phyloP scores from a whole-genome alignment of 1,140 invertebrate genomes.

The Drosophila insularis region DNA sequence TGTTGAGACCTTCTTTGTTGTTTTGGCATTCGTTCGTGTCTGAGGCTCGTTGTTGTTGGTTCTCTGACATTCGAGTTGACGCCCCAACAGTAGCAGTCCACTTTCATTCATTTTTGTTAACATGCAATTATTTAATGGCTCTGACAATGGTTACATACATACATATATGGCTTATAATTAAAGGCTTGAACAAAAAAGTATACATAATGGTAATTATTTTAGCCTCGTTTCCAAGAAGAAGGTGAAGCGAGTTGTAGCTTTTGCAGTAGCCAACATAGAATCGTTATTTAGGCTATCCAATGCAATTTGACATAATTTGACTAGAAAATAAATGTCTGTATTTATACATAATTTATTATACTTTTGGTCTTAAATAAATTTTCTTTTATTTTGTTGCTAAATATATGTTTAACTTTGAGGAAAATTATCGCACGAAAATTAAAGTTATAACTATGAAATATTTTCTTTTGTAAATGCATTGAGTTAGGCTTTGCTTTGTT shows the following conservation, averaged over 20 bases:
- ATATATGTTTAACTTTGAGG: no score
- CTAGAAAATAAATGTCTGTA: no score
- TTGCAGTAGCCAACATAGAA: not conserved
- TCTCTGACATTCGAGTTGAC: constrained; percentile 24
- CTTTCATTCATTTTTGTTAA: constrained; percentile 42
- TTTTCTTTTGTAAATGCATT: no score
- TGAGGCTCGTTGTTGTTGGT: constrained; percentile 42
- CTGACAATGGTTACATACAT: constrained; percentile 25
- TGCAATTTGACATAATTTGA: no score
- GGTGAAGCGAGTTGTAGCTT: not conserved
- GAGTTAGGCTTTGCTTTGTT: no score
- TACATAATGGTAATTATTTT: constrained; percentile 21
- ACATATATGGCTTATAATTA: constrained; percentile 12
- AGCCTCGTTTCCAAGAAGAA: not conserved
- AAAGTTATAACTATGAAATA: no score
- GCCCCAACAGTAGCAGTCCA: constrained; percentile 13
- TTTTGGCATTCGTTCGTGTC: constrained; percentile 35
- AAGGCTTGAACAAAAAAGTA: not conserved
- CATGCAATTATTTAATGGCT: constrained; percentile 68
- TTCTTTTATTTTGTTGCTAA: no score
- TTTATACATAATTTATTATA: no score
- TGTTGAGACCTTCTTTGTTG: constrained; percentile 43
- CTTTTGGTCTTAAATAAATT: no score
- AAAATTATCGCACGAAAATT: no score
- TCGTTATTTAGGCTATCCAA: not conserved